Evolutionary conservation across 2,797 vertebrate species (phyloP), one percentile per base, ranked within the genome.

Genomic region (Hephaestus fuliginosus): DNA sequence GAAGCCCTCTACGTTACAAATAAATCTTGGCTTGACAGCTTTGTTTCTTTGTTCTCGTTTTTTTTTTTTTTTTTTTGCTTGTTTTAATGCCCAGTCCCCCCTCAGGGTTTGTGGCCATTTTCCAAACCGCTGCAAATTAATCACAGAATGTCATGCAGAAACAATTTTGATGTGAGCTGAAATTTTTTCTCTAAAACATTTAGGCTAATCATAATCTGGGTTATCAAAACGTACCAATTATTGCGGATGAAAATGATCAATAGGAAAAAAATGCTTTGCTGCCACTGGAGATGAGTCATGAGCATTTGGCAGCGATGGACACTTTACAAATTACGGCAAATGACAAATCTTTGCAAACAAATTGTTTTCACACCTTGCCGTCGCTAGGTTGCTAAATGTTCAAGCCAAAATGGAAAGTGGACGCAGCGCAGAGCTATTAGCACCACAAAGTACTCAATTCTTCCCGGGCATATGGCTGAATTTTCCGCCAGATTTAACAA

Each of bases 21-120:
- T 85, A 80, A 77, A 80, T 78, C 80, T 78, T 5, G 7, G 53
- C 70, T 64, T 68, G 82, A 75, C 80, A 78, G 77, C 58, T 81
- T 72, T 9, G 57, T 75, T 62, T 76, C 63, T 66, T 64, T 78
- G 70, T 68, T 78, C 81, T 69, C n/a, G 0, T 64, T n/a, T n/a
- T 33, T 33, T 3, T 33, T 33, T 33, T 33, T 33, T 33, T 33
- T 33, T 81, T 76, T 73, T 28, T 63, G 60, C 52, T 75, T 71
- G 53, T 28, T 56, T 78, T 76, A 15, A 55, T 69, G 64, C 25
- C 53, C 68, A 18, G 1, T 22, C 49, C 20, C 72, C 72, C 78
- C 46, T 64, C 0, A 49, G 56, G 63, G 33, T 25, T 64, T 22
- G 20, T 15, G 30, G 65, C 30, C 30, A 25, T 70, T 81, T 65